Evolutionary conservation across 1,140 invertebrate genomes (phyloP), one percentile per base, ranked within the genome.

Genomic region (Nasonia longicornis): DNA sequence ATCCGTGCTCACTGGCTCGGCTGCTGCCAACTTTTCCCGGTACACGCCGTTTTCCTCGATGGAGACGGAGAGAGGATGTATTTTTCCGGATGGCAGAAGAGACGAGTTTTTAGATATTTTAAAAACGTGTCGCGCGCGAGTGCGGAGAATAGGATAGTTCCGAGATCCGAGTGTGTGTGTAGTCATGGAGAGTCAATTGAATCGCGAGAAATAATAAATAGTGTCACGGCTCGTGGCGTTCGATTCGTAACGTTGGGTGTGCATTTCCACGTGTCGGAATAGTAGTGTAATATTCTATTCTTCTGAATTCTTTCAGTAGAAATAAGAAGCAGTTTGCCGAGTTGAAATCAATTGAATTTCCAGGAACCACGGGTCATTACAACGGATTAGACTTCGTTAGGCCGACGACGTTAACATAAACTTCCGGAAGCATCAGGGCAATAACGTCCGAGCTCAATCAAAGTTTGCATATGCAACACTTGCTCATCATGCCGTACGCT

Each of bases 41-140:
- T 58, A 58, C 16, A 58, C n/a, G 52, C 52, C 52, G 16, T 58
- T 58, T 58, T 58, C 16, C 52, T 6, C 48, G 48, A 52, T 52
- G 48, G 12, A 14, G 48, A 52, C 7, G 38, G 48, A 52, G 16
- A 48, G 52, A 58, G 52, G 16, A 20, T 58, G 52, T 58, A 58
- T 58, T 58, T 58, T 58, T 58, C 52, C 52, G 52, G 20, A 20
- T 58, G 52, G 52, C 52, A n/a, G 52, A 20, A 67, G 64, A 67
- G 64, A 67, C 64, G 31, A 67, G 22, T 67, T 67, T 67, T 67
- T 67, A 67, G 22, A 67, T 67, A 67, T 67, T 67, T 67, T 67
- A 67, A 67, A 67, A 67, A 67, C 64, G 29, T 67, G 22, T 31
- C 64, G 52, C 52, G 52, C 52, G 52, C 52, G 52, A 58, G 16